Base-by-base conservation (phyloP, 1,140 invertebrate genomes). In the Phenacoccus solenopsis region DNA sequence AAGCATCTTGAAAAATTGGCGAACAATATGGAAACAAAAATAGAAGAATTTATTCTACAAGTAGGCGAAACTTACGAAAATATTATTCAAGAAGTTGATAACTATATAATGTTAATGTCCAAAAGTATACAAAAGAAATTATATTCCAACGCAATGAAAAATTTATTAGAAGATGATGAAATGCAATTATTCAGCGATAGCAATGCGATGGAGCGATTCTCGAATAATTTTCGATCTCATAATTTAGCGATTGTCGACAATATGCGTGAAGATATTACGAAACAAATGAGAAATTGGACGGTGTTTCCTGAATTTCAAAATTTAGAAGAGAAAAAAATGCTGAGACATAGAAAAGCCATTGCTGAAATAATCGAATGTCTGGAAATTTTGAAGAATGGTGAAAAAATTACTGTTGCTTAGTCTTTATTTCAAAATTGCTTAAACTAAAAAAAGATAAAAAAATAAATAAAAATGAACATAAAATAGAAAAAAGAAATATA, bases 71-170 rank as follows among this genome's bases (percentile, higher is more conserved):
- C 25, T 64, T 27, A 16, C 20, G 25, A 64, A 27, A 22, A 64
- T 24, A 64, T 64, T 10, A 2, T 10, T 1, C 4, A 5, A 9
- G 59, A 64, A 25, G 5, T 16, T 5, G 3, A 64, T 64, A 25
- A 24, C 25, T 64, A 64, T 22, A 24, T 64, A 3, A 24, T 10
- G 25, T 64, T 27, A 10, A 64, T 64, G 59, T 64, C 20, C 5
- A 64, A 64, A 64, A 64, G 25, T 64, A 64, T 64, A 3, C 13
- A n/a, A 49, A 49, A 49, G 16, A 49, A 49, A n/a, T 49, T n/a
- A 16, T 16, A n/a, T 16, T 16, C 13, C 20, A 7, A 5, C 30
- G 16, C 20, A 5, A 49, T 64, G 10, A 64, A 64, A 24, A 22
- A 25, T 25, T 4, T 64, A 24, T 24, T 64, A 4, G 25, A 22